These are phyloP conservation scores for Azorinus chamasolen DNA, from an alignment of 2,888 invertebrate species.

Conservation along the genomic window DNA sequence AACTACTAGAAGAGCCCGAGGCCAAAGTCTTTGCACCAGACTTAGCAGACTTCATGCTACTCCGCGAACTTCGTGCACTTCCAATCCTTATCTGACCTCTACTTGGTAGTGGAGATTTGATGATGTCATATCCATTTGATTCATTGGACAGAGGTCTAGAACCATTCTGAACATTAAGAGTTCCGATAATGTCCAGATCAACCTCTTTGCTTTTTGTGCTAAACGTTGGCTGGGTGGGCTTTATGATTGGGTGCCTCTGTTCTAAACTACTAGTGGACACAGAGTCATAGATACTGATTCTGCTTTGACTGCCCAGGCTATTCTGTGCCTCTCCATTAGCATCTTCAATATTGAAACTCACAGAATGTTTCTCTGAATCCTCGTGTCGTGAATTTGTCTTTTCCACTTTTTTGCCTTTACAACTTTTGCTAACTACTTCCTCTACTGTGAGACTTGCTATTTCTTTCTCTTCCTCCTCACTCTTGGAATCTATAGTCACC, in stretches of 20 bases:
- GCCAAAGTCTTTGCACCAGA: conserved; percentile 47
- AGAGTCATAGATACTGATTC: conserved; percentile 64
- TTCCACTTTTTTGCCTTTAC: conserved; percentile 33
- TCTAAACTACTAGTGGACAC: conserved; percentile 58
- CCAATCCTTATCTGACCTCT: conserved; percentile 29
- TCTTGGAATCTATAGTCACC: conserved; percentile 71
- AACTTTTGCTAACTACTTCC: conserved; percentile 68
- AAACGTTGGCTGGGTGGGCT: conserved; percentile 62
- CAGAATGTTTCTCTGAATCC: conserved; percentile 55
- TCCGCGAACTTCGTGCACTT: conserved; percentile 56
- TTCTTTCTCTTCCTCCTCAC: conserved; percentile 69
- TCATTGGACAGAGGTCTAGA: conserved; percentile 52
- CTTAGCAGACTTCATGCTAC: conserved; percentile 54
- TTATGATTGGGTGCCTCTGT: conserved; percentile 54
- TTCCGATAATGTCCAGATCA: conserved; percentile 61
- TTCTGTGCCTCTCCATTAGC: conserved; percentile 30
- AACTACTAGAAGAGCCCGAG: conserved; percentile 41
- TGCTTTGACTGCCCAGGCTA: conserved; percentile 46
- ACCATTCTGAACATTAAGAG: conserved; percentile 52
- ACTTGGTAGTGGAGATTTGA: conserved; percentile 34
- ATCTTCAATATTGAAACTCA: conserved; percentile 46
- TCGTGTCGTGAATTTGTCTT: conserved; percentile 50
- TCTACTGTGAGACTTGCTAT: conserved; percentile 73
- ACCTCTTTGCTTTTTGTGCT: conserved; percentile 55
- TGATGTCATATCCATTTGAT: conserved; percentile 29